Percentiles rank a stretch among this genome's conserved stretches.
Evolutionary conservation across 2,797 vertebrate genomes (phyloP).

Genomic region (Anguilla marmorata): DNA sequence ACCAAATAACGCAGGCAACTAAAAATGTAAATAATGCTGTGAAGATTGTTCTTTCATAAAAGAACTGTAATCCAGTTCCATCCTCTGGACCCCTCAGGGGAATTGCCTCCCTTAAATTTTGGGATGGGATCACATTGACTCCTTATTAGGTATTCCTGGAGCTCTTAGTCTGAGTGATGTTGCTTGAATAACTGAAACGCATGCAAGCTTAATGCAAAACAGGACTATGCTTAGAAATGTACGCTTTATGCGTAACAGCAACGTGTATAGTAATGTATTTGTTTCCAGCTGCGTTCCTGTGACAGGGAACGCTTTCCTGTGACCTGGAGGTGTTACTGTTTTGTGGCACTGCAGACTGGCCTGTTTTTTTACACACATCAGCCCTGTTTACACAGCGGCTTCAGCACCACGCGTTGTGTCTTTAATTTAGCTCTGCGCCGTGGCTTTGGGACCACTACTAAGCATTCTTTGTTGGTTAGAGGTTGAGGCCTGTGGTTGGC

Average conservation of each 20-base stretch:
- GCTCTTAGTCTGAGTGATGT: not conserved
- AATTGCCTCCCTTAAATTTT: not conserved
- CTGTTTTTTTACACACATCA: slow-evolving; percentile 45
- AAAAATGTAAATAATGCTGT: not conserved
- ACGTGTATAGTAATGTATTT: not conserved
- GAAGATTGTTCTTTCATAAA: not conserved
- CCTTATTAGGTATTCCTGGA: not conserved
- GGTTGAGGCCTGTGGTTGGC: slow-evolving; percentile 4
- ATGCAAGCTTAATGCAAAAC: not conserved
- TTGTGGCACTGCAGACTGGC: not conserved
- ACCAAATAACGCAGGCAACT: not conserved
- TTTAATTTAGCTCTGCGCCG: slow-evolving; percentile 63
- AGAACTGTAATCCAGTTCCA: not conserved
- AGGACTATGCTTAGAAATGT: not conserved
- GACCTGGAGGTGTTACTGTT: not conserved
- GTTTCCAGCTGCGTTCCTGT: not conserved
- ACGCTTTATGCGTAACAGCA: not conserved
- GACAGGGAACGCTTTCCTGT: not conserved
- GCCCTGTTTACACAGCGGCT: slow-evolving; percentile 40
- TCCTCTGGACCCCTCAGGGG: not conserved
- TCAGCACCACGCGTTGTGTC: slow-evolving; percentile 29
- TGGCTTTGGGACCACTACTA: slow-evolving; percentile 46
- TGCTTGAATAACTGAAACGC: not conserved
- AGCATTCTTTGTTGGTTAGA: not conserved
- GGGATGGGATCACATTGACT: not conserved